Base-by-base conservation (phyloP, 2,888 invertebrate species). In the Fragum whitleyi region DNA sequence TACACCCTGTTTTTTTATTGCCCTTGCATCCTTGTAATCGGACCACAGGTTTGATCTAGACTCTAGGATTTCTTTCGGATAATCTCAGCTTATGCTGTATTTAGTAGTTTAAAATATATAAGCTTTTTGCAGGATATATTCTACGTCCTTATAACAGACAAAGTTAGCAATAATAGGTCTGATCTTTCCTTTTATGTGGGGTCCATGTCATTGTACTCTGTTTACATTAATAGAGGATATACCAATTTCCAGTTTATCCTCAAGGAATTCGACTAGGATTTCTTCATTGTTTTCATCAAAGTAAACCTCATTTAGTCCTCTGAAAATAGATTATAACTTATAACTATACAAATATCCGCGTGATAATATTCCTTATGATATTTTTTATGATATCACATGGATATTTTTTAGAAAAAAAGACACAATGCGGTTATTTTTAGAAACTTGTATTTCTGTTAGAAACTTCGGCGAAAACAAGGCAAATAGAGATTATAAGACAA, bases 31-130 rank as follows among this genome's bases (percentile, higher is more conserved):
- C 19, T 65, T 65, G 36, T 65, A 65, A 11, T 19, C n/a, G 5
- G 65, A 36, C 65, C 65, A 65, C 11, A 65, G 11, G 11, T 39
- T 65, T 39, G 16, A n/a, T n/a, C 65, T 29, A 21, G 65, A 29
- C 3, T 65, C 23, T 5, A 65, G 14, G 29, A 65, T 65, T n/a
- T 32, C n/a, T 39, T 32, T 39, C 11, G 11, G n/a, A 21, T 26
- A 65, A 19, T 65, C 65, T 65, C 36, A 32, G 21, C 28, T 65
- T 16, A 65, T 65, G 28, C 65, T 36, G 21, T 26, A 65, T 9
- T 65, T 11, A 11, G 65, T 32, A 2, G 32, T 36, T 21, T 65
- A 6, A 11, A 65, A 26, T 26, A n/a, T 65, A 19, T 32, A 32
- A 9, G 65, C 65, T 14, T 29, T 11, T 14, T 11, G 3, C 7